These are phyloP conservation scores for Drosophila lini DNA, from an alignment of 1,140 invertebrate species.

Conservation along the genomic window DNA sequence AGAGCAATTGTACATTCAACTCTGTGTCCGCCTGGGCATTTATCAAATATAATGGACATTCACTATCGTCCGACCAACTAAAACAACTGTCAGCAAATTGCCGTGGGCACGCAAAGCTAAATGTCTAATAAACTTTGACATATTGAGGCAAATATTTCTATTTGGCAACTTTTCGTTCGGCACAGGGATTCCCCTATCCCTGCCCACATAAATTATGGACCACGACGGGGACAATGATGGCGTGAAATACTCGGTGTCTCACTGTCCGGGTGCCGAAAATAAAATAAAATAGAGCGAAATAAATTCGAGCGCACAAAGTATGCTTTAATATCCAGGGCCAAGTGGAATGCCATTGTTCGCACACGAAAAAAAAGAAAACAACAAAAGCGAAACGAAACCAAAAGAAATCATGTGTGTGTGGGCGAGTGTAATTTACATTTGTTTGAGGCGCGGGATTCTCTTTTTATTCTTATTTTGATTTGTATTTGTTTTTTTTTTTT, in stretches of 20 bases:
- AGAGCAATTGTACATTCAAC: conserved; percentile 62
- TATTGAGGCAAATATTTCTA: conserved; percentile 80
- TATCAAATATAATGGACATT: conserved; percentile 81
- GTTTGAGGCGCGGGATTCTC: conserved; percentile 31
- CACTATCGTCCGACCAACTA: conserved; percentile 63
- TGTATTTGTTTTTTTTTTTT: conserved; percentile 40
- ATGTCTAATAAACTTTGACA: conserved; percentile 82
- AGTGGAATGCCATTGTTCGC: conserved; percentile 20
- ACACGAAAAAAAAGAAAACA: not conserved
- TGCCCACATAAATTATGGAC: conserved; percentile 62
- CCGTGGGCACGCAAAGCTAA: conserved; percentile 78
- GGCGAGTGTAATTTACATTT: conserved; percentile 50
- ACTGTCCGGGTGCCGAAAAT: conserved; percentile 17
- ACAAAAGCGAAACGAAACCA: not conserved
- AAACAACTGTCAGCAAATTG: conserved; percentile 79
- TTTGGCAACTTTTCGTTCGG: conserved; percentile 41
- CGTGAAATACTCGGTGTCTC: conserved; percentile 35
- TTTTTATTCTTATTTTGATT: conserved; percentile 51
- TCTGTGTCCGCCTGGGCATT: conserved; percentile 63
- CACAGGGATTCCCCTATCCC: not conserved
- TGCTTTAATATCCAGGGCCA: conserved; percentile 63
- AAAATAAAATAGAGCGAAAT: conserved; percentile 31
- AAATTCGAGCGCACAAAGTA: conserved; percentile 60
- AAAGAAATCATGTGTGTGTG: conserved; percentile 24
- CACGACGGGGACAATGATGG: conserved; percentile 53